A percentile compares a stretch with the other conserved stretches of the same genome.
phyloP scores from a whole-genome alignment of 2,888 invertebrate species.

The Labia minor region DNA sequence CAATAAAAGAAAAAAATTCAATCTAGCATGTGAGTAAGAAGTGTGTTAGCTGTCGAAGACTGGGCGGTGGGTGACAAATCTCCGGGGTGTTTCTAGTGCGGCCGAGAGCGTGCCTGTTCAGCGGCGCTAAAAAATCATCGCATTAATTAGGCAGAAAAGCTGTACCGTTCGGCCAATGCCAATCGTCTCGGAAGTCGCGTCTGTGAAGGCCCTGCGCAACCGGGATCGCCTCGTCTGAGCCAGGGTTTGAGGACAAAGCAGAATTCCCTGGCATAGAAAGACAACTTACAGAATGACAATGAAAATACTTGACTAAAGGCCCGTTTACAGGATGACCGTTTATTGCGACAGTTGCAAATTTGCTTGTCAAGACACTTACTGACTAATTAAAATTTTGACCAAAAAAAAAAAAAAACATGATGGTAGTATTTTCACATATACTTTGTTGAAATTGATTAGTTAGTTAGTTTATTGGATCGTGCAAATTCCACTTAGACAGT shows the following conservation, averaged over 20 bases:
- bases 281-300: conserved; percentile 13
- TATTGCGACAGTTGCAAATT: not conserved
- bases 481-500: no score
- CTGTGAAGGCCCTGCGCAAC: conserved; percentile 79
- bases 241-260: conserved; percentile 82
- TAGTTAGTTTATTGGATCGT: no score
- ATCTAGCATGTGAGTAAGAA: no score
- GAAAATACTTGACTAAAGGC: conserved; percentile 15
- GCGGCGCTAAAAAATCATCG: not conserved
- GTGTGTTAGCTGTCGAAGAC: no score
- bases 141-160: not conserved
- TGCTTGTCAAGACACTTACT: no score
- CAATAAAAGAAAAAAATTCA: no score
- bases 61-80: conserved; percentile 2
- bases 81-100: not conserved
- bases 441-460: no score
- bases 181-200: conserved; percentile 77
- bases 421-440: no score
- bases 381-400: no score
- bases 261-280: conserved; percentile 55
- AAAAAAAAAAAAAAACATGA: no score
- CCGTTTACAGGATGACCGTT: not conserved
- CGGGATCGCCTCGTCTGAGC: conserved; percentile 76
- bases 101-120: not conserved
- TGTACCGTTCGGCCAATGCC: conserved; percentile 82